Base-by-base conservation (phyloP, 2,113 vertebrate genomes). In the Calyptommatus sinebrachiatus region DNA sequence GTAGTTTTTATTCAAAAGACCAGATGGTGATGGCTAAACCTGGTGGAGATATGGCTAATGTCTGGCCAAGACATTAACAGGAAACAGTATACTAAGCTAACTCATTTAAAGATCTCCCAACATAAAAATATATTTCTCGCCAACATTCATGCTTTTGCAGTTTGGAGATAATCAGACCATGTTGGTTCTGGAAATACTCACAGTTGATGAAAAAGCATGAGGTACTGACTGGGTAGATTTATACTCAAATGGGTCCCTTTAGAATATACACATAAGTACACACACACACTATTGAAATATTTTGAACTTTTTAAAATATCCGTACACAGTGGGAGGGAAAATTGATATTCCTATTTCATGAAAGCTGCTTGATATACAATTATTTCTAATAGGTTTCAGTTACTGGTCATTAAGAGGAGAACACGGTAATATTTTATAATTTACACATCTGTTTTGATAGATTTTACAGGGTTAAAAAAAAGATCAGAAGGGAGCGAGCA, bases 171-270 rank as follows among this genome's bases (percentile, higher is more conserved):
- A 78, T 66, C 0, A 12, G 73, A 48, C 77, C 73, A 70, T 16
- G 6, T 60, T 71, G 77, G 72, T 10, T 88, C 81, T 86, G 85
- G 80, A 87, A 29, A 35, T 84, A 75, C 80, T 87, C 85, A 84
- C 63, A 74, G 28, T 18, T 75, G 20, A 63, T 77, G 77, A 57
- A 77, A 87, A 68, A 66, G 53, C 46, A 41, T 63, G 5, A n/a
- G 63, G 60, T 57, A 77, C 73, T 84, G 78, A 78, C 4, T 24
- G 70, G 65, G 24, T 80, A 78, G 63, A 7, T 67, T 63, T 26
- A 26, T 62, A 70, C 7, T 75, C 67, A 81, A 75, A 86, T 86
- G 66, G 78, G 60, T 46, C 45, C 28, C 1, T 0, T 31, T 45
- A 77, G 72, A 71, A 77, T 80, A 82, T 70, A 68, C 3, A 41